These are phyloP conservation scores for Callionymus lyra DNA, from an alignment of 2,113 vertebrate genomes.

Conservation along the genomic window DNA sequence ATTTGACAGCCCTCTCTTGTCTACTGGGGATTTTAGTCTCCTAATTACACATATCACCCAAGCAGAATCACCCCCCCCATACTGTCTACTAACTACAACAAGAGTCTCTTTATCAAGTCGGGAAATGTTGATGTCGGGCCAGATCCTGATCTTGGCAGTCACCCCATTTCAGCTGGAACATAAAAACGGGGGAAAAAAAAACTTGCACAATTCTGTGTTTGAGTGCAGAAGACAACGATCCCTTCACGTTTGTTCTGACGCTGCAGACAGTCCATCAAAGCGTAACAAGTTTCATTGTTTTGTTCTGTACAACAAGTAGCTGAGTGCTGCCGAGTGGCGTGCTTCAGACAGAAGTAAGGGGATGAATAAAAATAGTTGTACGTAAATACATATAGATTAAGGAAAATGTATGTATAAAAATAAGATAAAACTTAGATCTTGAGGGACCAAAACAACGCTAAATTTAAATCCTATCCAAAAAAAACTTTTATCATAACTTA, in stretches of 20 bases:
- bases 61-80: slow-evolving; percentile 20
- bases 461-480: no score
- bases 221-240: slow-evolving; percentile 16
- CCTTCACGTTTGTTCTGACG: slow-evolving; percentile 10
- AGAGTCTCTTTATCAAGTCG: slow-evolving; percentile 52
- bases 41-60: slow-evolving; percentile 44
- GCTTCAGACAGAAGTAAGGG: no score
- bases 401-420: no score
- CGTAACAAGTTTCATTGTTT: no score
- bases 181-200: slow-evolving; percentile 27
- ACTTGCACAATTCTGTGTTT: no score
- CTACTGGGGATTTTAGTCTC: slow-evolving; percentile 32
- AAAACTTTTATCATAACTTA: no score
- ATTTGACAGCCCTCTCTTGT: slow-evolving; percentile 25
- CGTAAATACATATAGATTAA: no score
- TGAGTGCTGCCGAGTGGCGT: no score
- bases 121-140: slow-evolving; percentile 56
- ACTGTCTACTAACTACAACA: slow-evolving; percentile 44
- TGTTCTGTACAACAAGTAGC: no score
- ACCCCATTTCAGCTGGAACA: slow-evolving; percentile 43
- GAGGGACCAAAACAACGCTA: no score
- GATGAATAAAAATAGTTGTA: no score
- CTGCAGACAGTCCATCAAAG: slow-evolving; percentile 6
- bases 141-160: slow-evolving; percentile 50
- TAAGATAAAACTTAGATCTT: no score